Evolutionary conservation across 2,888 invertebrate genomes (phyloP).

Genomic region (Eledone cirrhosa): DNA sequence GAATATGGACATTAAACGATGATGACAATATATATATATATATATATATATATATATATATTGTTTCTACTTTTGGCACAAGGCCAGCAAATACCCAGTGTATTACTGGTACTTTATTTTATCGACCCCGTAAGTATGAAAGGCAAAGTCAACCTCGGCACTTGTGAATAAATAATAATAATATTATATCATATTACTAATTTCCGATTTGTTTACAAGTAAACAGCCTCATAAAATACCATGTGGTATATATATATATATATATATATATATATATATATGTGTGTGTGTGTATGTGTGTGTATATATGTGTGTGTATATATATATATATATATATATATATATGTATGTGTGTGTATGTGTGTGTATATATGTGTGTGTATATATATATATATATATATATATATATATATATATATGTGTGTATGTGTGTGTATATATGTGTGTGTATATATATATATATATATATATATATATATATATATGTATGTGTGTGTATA

Average conservation of each 20-base stretch:
- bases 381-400: conserved; percentile 1
- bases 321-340: not conserved
- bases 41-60: too few relatives aligned
- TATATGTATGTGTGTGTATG: not conserved
- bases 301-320: not conserved
- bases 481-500: not conserved
- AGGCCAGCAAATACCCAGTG: too few relatives aligned
- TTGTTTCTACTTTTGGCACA: too few relatives aligned
- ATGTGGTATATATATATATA: conserved; percentile 1
- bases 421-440: not conserved
- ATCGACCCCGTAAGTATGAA: too few relatives aligned
- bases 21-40: too few relatives aligned
- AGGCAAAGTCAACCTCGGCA: too few relatives aligned
- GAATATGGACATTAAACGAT: too few relatives aligned
- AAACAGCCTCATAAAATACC: too few relatives aligned
- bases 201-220: too few relatives aligned
- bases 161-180: too few relatives aligned
- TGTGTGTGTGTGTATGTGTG: not conserved
- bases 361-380: not conserved
- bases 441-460: not conserved
- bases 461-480: conserved; percentile 1
- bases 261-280: not conserved
- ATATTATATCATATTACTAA: too few relatives aligned
- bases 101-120: too few relatives aligned
- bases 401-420: not conserved